Conservation (phyloP, 1,140 invertebrate species). For the Paraescarpia echinospica region DNA sequence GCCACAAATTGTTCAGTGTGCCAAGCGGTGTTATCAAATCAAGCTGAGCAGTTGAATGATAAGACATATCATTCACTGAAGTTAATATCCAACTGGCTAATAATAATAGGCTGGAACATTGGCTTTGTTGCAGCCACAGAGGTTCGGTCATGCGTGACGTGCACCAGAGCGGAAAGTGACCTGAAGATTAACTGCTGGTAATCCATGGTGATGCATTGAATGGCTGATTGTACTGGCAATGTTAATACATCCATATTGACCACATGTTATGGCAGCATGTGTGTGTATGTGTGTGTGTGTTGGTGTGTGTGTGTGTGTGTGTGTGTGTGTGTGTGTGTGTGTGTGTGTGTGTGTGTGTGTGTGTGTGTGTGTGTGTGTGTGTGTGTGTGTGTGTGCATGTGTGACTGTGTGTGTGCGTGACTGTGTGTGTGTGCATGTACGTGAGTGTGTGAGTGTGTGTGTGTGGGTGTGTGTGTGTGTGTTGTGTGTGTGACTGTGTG, state of each 20-base stretch:
- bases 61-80: neutral
- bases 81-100: neutral
- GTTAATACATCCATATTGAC: neutral
- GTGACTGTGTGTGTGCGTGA: too few species aligned
- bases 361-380: too few species aligned
- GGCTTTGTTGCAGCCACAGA: neutral
- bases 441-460: too few species aligned
- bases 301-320: slow-evolving; percentile 29
- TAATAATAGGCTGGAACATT: neutral
- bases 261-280: neutral
- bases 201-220: neutral
- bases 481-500: too few species aligned
- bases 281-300: slow-evolving; percentile 6
- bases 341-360: slow-evolving; percentile 25
- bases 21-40: neutral
- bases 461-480: too few species aligned
- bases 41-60: neutral
- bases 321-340: slow-evolving; percentile 32
- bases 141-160: neutral
- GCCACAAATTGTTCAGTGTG: neutral
- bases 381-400: too few species aligned
- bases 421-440: too few species aligned
- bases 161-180: neutral
- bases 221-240: neutral
- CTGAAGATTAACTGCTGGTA: slow-evolving; percentile 5